Base-by-base conservation (phyloP, 2,797 vertebrate genomes). In the Jordanella pulchra region DNA sequence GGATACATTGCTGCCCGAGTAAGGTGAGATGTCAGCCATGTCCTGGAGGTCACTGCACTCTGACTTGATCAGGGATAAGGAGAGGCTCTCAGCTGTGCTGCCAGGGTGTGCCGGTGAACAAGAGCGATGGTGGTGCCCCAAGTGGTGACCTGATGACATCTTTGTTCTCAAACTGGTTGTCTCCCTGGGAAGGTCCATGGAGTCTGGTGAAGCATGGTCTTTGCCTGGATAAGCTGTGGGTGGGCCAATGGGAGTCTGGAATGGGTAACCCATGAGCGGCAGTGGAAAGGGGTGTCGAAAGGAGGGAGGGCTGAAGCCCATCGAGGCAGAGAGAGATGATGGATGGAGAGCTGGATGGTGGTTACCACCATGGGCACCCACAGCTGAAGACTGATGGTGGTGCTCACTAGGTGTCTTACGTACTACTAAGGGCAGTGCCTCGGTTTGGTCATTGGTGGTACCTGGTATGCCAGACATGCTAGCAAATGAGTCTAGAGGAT, bases 1-100 rank as follows among this genome's bases (percentile, higher is more conserved):
- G 98, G 98, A 99, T 99, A 99, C 97, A 93, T 97, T 97, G 96
- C 97, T 98, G 93, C 97, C 96, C 84, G 97, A 97, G 92, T 98
- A 98, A 84, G 97, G 96, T 7, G 97, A 99, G 93, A 98, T 98
- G 92, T 98, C 97, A 0, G 97, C 95, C 97, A 99, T 98, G 93
- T 99, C 98, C 93, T 98, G 97, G 80, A 99, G 95, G 87, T 99
- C 98, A 0, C 97, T 94, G 15, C 97, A 99, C 93, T 99, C 98
- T 0, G 97, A 98, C 90, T 99, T 99, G 92, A 99, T 98, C 89
- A 98, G 96, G 44, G 97, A 97, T 87, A 99, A 91, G 75, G 97
- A 99, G 60, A 98, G 96, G 32, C 96, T 96, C 90, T 99, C 97
- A 0, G 96, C 96, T 0, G 96, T 93, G 75, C 95, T 98, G 89